Evolutionary conservation across 2,797 vertebrate species (phyloP).

Genomic region (Argyrosomus regius): DNA sequence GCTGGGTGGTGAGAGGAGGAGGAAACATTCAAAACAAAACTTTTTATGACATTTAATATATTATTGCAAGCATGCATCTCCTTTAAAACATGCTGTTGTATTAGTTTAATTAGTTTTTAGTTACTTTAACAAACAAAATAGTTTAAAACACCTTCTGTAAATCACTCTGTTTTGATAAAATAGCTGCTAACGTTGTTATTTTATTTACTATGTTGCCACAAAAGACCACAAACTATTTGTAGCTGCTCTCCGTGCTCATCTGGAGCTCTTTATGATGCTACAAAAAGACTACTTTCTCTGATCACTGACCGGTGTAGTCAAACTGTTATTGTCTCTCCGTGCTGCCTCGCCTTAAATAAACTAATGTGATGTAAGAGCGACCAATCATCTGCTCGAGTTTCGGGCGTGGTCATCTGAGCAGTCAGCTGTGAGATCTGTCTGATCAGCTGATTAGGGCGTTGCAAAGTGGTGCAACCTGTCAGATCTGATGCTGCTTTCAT

Average conservation of each 20-base stretch:
- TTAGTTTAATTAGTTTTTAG: too few relatives aligned
- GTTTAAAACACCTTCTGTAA: not conserved
- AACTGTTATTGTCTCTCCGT: slow-evolving; percentile 8
- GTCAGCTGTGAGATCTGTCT: slow-evolving; percentile 49
- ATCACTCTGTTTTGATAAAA: not conserved
- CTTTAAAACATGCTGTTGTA: too few relatives aligned
- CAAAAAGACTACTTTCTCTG: not conserved
- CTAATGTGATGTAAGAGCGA: not conserved
- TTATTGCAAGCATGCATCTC: too few relatives aligned
- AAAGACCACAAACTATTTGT: not conserved
- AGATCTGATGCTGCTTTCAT: slow-evolving; percentile 6
- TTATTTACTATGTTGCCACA: not conserved
- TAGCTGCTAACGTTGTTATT: not conserved
- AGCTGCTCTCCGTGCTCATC: not conserved
- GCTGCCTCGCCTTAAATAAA: slow-evolving; percentile 63
- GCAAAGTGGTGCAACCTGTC: slow-evolving; percentile 30
- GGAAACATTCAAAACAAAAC: not conserved
- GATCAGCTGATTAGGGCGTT: slow-evolving; percentile 64
- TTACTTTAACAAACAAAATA: too few relatives aligned
- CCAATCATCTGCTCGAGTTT: slow-evolving; percentile 35
- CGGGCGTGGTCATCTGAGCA: slow-evolving; percentile 39
- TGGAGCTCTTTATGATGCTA: not conserved
- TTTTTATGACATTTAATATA: not conserved
- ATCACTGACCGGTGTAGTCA: not conserved
- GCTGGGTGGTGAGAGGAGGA: not conserved